phyloP scores from a whole-genome alignment of 2,888 invertebrate species.

The Folsomia manolachei region DNA sequence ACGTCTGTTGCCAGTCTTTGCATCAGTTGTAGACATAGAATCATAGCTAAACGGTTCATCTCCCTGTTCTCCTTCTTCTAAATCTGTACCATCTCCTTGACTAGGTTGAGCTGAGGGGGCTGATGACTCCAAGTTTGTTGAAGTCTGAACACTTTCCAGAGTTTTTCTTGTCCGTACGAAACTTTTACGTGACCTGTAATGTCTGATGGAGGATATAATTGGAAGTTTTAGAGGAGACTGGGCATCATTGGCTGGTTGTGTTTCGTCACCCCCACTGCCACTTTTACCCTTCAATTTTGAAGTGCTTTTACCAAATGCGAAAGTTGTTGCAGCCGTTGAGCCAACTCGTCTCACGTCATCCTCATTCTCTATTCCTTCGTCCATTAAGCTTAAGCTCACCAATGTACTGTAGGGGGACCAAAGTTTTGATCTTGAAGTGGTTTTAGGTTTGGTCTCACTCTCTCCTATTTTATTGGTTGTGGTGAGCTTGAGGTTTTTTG shows the following conservation, averaged over 20 bases:
- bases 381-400: too few species aligned
- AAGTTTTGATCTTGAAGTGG: conserved; percentile 36
- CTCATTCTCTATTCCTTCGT: too few species aligned
- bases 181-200: conserved; percentile 49
- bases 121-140: not conserved
- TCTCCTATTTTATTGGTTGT: not conserved
- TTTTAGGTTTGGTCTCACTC: not conserved
- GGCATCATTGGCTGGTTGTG: not conserved
- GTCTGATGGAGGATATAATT: conserved; percentile 48
- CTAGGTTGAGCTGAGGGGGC: conserved; percentile 13
- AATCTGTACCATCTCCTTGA: conserved; percentile 17
- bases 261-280: conserved; percentile 1
- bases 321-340: not conserved
- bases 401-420: conserved; percentile 44
- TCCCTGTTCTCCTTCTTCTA: conserved; percentile 24
- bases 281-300: conserved; percentile 14
- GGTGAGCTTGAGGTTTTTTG: not conserved
- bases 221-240: conserved; percentile 28
- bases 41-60: conserved; percentile 22
- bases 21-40: not conserved
- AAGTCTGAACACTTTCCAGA: conserved; percentile 24
- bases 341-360: conserved; percentile 8
- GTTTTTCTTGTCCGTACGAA: conserved; percentile 44
- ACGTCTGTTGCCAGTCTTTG: not conserved
- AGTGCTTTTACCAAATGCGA: conserved; percentile 11